Percentiles rank a stretch among this genome's conserved stretches.
These are phyloP conservation scores for Leucopsar rothschildi DNA, from an alignment of 2,113 vertebrate species.

Conservation along the genomic window DNA sequence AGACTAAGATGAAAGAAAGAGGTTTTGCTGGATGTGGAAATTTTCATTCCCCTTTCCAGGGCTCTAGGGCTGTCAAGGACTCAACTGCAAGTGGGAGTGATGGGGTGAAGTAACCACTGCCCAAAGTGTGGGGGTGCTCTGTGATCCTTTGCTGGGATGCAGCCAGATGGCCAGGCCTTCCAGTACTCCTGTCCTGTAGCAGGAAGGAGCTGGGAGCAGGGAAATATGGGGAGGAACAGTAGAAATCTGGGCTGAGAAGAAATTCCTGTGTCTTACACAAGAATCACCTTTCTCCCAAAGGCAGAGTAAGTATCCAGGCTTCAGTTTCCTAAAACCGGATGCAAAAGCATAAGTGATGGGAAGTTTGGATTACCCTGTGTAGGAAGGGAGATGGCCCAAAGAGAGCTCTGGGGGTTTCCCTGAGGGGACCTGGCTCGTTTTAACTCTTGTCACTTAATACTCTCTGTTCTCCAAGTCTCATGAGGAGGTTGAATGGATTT, in stretches of 20 bases:
- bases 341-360: not conserved
- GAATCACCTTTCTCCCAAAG: not conserved
- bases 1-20: not conserved
- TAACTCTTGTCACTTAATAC: not conserved
- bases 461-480: not conserved
- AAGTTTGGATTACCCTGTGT: not conserved
- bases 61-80: not conserved
- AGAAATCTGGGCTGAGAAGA: not conserved
- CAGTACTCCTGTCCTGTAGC: not conserved
- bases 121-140: too few species aligned
- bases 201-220: not conserved
- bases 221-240: not conserved
- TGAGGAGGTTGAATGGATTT: not conserved
- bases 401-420: not conserved
- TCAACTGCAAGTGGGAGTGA: not conserved
- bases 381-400: too few species aligned
- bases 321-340: not conserved
- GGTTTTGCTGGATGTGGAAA: not conserved
- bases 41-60: not conserved
- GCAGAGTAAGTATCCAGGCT: not conserved
- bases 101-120: not conserved
- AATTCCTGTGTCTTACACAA: not conserved
- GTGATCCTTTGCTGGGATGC: not conserved
- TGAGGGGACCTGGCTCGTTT: not conserved
- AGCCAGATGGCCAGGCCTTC: not conserved